A percentile compares a stretch with the other conserved stretches of the same genome.
Conservation (phyloP, 2,113 vertebrate species). For the Hydropotes inermis region DNA sequence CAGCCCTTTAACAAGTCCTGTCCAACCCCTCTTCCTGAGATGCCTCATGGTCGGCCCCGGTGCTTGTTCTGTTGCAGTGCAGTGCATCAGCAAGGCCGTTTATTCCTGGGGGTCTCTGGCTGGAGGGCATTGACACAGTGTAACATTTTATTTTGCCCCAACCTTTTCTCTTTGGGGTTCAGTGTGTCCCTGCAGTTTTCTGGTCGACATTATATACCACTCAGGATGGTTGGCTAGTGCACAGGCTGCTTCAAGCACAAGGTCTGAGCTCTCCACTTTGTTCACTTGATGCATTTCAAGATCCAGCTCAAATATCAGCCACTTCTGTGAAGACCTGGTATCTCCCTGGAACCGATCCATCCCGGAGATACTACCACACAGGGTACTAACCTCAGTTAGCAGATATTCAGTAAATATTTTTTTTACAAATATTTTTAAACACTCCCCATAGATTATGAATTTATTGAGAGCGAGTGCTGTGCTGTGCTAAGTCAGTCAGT, state of each 20-base stretch:
- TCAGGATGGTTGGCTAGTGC: background rate
- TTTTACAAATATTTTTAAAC: background rate
- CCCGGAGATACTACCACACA: background rate
- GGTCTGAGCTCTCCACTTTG: background rate
- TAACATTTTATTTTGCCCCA: background rate
- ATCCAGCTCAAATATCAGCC: background rate
- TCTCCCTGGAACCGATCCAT: background rate
- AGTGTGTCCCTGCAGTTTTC: background rate
- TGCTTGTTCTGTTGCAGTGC: background rate
- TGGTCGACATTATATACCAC: background rate
- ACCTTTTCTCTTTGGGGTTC: background rate
- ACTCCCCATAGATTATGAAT: background rate
- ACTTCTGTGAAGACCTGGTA: background rate
- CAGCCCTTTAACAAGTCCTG: background rate
- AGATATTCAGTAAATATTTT: background rate
- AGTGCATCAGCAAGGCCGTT: background rate
- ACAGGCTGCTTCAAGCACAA: background rate
- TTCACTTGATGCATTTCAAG: background rate
- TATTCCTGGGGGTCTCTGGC: background rate
- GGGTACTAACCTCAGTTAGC: background rate
- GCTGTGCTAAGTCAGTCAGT: background rate
- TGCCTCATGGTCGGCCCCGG: background rate
- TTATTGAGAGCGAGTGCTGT: background rate
- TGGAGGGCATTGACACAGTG: background rate
- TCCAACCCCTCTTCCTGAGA: background rate